Evolutionary conservation across 2,888 invertebrate species (phyloP), one percentile per base, ranked within the genome.

Genomic region (Euzophera pinguis): DNA sequence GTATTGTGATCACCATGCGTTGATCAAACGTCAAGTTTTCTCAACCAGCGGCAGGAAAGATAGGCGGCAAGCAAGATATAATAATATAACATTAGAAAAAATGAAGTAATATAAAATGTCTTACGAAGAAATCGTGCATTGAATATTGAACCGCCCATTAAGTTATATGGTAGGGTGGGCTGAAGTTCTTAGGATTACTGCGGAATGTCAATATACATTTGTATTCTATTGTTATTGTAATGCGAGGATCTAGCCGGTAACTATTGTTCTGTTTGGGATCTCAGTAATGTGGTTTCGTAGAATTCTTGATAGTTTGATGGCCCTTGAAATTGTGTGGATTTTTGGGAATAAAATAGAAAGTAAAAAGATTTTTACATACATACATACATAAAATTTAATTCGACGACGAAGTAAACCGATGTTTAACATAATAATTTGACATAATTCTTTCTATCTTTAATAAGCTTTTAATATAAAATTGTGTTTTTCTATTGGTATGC

Each of bases 211-310:
- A 29, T 29, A 50, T 39, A 35, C 17, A 48, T 50, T 50, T 50
- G 39, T 50, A 50, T 39, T 50, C 39, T 14, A 50, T 32, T 50
- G 39, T 41, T 50, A 39, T 32, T 50, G 29, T 16, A 48, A 48
- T 48, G 45, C 16, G 39, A 39, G 16, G 39, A 16, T 13, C 12
- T 17, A 14, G 8, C 3, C 16, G 1, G 39, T 10, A 17, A 17
- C 9, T 39, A 17, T 17, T 10, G 10, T 39, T 10, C 8, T 10
- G 10, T 39, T 39, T 39, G 39, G 39, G 17, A 7, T 32, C 32
- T 32, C 10, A 32, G 32, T 32, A 32, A 39, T 17, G 39, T 9
- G 39, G 10, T 14, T 9, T 39, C 32, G 32, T 32, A 16, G 9
- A 10, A 39, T 16, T 39, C 8, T 39, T 17, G 39, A 16, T 38